Conservation (phyloP, 2,113 vertebrate species). For the Vulpes lagopus region DNA sequence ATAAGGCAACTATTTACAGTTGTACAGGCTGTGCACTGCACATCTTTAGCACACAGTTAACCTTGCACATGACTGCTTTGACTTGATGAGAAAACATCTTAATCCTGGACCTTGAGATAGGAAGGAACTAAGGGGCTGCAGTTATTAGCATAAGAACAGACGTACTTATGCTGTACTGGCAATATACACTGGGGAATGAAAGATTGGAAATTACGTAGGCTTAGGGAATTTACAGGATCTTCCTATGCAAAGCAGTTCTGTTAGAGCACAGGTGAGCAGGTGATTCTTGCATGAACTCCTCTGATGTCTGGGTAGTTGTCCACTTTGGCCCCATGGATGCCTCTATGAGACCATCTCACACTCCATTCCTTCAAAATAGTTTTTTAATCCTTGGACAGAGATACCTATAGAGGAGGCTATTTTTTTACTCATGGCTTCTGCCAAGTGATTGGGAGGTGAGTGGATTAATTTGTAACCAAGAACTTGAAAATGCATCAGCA, state of each 20-base stretch:
- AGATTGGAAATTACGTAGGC: neutral
- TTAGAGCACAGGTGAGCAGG: neutral
- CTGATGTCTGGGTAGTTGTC: neutral
- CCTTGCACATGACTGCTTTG: neutral
- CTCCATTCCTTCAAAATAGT: neutral
- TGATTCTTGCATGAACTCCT: neutral
- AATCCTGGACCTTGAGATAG: neutral
- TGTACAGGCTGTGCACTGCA: neutral
- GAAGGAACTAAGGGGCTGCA: neutral
- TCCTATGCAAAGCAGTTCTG: neutral
- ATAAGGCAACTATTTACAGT: neutral
- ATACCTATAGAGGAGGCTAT: neutral
- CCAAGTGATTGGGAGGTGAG: neutral
- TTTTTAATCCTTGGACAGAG: neutral
- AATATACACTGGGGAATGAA: neutral
- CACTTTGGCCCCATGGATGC: no score
- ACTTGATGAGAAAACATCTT: neutral
- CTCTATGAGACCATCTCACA: neutral
- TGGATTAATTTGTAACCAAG: slow-evolving; percentile 34
- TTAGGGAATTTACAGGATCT: neutral
- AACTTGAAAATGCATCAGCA: slow-evolving; percentile 49
- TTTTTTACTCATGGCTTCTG: neutral
- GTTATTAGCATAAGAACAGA: neutral
- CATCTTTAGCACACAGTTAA: neutral
- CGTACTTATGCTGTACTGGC: neutral